Percentiles rank a stretch among this genome's conserved stretches.
phyloP scores from a whole-genome alignment of 2,797 vertebrate genomes.

The Crax fasciolata region DNA sequence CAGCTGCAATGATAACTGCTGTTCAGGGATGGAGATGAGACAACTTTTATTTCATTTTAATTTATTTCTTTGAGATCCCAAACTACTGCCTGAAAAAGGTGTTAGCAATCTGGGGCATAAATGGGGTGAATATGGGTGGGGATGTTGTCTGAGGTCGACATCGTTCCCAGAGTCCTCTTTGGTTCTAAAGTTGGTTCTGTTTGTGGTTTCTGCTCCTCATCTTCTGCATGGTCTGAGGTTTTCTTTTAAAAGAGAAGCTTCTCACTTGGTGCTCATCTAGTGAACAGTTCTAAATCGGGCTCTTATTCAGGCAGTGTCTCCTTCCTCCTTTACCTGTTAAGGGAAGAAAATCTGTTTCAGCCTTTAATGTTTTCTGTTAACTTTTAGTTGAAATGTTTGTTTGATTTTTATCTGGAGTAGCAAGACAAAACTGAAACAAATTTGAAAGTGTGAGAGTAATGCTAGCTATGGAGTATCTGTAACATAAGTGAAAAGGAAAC shows the following conservation, averaged over 20 bases:
- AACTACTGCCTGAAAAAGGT: background rate
- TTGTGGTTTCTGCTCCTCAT: conserved; percentile 17
- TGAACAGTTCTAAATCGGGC: background rate
- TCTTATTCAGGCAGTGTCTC: background rate
- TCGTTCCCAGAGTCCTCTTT: conserved; percentile 5
- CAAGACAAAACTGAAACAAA: background rate
- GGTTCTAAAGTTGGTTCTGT: conserved; percentile 33
- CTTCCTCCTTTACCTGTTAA: background rate
- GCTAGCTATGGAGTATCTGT: background rate
- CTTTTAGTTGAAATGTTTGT: background rate
- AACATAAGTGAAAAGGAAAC: background rate
- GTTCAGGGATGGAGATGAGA: background rate
- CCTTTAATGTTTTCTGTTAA: background rate
- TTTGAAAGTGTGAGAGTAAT: background rate
- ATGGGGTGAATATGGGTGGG: background rate
- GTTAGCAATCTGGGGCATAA: background rate
- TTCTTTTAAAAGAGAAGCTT: background rate
- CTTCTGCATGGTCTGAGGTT: background rate
- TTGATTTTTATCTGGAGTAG: background rate
- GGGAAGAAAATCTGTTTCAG: background rate
- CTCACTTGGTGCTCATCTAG: background rate
- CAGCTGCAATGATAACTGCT: background rate
- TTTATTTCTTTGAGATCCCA: background rate
- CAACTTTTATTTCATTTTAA: background rate
- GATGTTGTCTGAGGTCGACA: background rate